A percentile compares a stretch with the other conserved stretches of the same genome.
phyloP scores from a whole-genome alignment of 2,797 vertebrate species.

The Manis pentadactyla region DNA sequence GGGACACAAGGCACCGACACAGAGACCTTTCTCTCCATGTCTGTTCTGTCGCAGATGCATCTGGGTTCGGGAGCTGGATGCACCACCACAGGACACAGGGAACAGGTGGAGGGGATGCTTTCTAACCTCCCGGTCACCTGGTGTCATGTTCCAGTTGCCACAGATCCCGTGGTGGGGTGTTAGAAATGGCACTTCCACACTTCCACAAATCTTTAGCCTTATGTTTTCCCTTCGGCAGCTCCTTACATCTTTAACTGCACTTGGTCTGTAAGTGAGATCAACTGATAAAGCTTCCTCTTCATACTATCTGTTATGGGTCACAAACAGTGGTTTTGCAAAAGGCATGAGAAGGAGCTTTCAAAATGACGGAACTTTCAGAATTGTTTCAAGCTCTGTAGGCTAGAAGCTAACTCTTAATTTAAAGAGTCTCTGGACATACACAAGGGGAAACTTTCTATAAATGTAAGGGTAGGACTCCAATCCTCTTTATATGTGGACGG shows the following conservation, averaged over 20 bases:
- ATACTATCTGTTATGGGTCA: constrained; percentile 54
- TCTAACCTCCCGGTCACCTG: not conserved
- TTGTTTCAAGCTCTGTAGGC: not conserved
- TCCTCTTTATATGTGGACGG: not conserved
- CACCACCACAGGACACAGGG: not conserved
- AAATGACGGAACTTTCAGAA: not conserved
- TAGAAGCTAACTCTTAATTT: not conserved
- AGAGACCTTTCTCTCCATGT: not conserved
- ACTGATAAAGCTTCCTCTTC: constrained; percentile 12
- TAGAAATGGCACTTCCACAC: not conserved
- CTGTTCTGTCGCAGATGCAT: not conserved
- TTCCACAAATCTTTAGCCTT: not conserved
- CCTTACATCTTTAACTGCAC: constrained; percentile 20
- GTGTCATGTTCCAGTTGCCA: not conserved
- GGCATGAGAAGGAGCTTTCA: constrained; percentile 26
- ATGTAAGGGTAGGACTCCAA: not conserved
- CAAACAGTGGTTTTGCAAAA: constrained; percentile 27
- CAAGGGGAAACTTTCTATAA: not conserved
- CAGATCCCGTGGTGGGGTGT: not conserved
- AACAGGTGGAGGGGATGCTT: not conserved
- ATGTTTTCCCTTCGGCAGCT: not conserved
- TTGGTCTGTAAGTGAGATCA: constrained; percentile 28
- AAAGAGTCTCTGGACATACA: not conserved
- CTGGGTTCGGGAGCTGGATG: not conserved
- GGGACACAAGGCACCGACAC: not conserved